Conservation (phyloP, 2,888 invertebrate genomes). For the Diarsia dahlii region DNA sequence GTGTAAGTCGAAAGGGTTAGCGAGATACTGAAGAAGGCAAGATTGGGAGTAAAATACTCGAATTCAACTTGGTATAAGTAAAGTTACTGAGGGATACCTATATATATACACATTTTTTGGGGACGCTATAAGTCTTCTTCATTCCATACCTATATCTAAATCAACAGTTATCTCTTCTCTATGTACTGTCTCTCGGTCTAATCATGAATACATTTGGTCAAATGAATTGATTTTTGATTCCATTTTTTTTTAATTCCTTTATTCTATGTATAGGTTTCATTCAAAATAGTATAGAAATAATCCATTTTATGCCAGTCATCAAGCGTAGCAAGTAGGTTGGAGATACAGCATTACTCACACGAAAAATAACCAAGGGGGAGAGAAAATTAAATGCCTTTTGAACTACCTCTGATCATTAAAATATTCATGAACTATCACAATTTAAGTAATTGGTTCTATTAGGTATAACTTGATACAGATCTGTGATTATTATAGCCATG, state of each 20-base stretch:
- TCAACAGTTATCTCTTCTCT: too few relatives aligned
- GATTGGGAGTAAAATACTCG: background rate
- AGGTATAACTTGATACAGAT: constrained; percentile 12
- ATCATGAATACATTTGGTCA: too few relatives aligned
- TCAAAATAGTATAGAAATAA: background rate
- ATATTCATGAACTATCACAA: constrained; percentile 1
- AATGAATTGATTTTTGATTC: too few relatives aligned
- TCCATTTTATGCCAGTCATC: too few relatives aligned
- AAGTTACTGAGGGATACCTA: too few relatives aligned
- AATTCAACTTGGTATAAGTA: background rate
- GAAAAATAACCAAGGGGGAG: background rate
- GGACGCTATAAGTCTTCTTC: too few relatives aligned
- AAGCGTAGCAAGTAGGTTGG: background rate
- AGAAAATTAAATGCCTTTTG: constrained; percentile 3
- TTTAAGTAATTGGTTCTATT: constrained; percentile 2
- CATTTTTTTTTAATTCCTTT: too few relatives aligned
- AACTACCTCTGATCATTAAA: constrained; percentile 4
- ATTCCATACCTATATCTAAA: too few relatives aligned
- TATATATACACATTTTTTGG: too few relatives aligned
- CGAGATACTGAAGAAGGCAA: background rate
- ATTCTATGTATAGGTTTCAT: too few relatives aligned
- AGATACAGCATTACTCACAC: constrained; percentile 2
- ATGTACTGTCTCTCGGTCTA: too few relatives aligned
- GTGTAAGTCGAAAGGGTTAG: constrained; percentile 58
- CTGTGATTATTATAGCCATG: constrained; percentile 3